Base-by-base conservation (phyloP, 1,140 invertebrate species). In the Macrobrachium rosenbergii region DNA sequence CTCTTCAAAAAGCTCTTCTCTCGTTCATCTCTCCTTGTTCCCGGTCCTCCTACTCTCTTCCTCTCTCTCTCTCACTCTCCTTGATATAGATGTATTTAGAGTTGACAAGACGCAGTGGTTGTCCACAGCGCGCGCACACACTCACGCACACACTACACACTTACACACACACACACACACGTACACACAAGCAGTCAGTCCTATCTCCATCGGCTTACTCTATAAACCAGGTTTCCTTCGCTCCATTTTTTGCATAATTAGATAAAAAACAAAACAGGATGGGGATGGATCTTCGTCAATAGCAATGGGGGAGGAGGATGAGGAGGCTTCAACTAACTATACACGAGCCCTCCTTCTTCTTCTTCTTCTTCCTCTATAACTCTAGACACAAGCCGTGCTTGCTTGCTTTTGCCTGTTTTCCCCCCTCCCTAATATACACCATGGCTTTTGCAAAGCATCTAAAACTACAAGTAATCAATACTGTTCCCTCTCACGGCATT, bases 21-120 rank as follows among this genome's bases (percentile, higher is more conserved):
- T 16, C 37, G n/a, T n/a, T n/a, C n/a, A n/a, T n/a, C 1, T 37
- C 28, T 37, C 28, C 28, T 19, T 45, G 12, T 19, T 45, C 7
- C 16, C 23, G 23, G 14, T 21, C 5, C 69, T 43, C 69, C 23
- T 14, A n/a, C 69, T 17, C 67, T 5, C 16, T n/a, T 10, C 23
- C 45, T 37, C 62, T 45, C 19, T 43, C 64, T 43, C 12, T 63
- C 43, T 63, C 21, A 12, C 63, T 43, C 60, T 60, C 62, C 45
- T 58, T 63, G 78, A 80, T 80, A 62, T 80, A 80, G 78, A 64
- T 67, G 79, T 81, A 63, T 81, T 81, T 81, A 67, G 59, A 81
- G 43, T 81, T 81, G 78, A 81, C 79, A 81, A 23, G 69, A 43
- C 69, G 69, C 69, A 14, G 69, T 52, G 62, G 16, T 45, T 17